Conservation (phyloP, 2,797 vertebrate species). For the Pristis pectinata region DNA sequence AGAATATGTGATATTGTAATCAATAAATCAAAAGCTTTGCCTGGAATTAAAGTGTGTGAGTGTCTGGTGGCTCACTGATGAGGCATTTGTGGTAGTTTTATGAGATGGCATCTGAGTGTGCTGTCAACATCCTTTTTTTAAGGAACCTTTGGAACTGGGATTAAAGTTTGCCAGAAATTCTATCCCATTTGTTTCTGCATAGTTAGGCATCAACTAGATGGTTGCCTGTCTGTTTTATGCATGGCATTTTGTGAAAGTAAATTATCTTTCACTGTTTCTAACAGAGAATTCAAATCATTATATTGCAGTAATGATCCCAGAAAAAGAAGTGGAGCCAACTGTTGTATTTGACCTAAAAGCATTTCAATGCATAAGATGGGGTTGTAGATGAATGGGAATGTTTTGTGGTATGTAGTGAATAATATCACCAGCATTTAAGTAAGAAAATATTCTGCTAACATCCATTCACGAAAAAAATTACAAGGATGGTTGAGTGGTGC, state of each 20-base stretch:
- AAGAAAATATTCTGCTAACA: neutral
- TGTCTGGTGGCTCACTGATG: neutral
- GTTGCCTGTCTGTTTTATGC: neutral
- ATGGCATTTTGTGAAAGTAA: neutral
- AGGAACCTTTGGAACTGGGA: neutral
- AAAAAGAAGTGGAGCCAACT: neutral
- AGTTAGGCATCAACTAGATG: neutral
- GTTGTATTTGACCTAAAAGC: neutral
- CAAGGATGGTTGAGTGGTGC: too few relatives aligned
- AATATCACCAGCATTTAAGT: neutral
- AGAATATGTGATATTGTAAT: neutral
- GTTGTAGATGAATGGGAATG: neutral
- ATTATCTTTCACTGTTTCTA: neutral
- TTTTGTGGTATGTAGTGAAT: neutral
- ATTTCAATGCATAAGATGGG: neutral
- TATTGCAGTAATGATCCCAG: slow-evolving; percentile 6
- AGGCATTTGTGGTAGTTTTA: neutral
- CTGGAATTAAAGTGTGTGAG: neutral
- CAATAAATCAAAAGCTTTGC: neutral
- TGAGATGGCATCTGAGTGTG: neutral
- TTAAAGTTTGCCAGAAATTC: neutral
- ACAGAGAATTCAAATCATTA: neutral
- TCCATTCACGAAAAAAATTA: neutral
- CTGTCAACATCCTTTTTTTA: neutral
- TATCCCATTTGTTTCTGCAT: neutral